phyloP scores from a whole-genome alignment of 64 coral and sea anemone species.

The Dendronephthya gigantea region DNA sequence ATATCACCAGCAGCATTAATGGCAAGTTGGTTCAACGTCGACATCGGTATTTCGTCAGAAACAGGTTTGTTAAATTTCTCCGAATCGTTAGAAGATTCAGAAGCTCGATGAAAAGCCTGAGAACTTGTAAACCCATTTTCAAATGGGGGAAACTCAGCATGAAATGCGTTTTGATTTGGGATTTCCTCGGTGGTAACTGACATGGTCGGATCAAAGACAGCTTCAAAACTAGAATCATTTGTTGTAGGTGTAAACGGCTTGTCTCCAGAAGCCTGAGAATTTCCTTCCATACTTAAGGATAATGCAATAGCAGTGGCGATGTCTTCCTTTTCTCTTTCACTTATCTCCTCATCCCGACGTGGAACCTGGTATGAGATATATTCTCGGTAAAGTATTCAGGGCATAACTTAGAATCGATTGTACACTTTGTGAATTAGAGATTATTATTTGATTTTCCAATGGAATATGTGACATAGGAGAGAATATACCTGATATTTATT shows the following conservation, averaged over 20 bases:
- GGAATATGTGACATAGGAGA: not conserved
- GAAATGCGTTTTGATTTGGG: not conserved
- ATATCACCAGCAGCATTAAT: not conserved
- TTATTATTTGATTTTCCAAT: no score
- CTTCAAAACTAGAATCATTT: slow-evolving; percentile 4
- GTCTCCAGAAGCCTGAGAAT: not conserved
- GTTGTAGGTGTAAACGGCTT: not conserved
- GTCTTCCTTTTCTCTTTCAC: not conserved
- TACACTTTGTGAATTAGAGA: no score
- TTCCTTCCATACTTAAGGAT: not conserved
- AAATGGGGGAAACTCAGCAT: not conserved
- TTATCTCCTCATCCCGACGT: not conserved
- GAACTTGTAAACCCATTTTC: not conserved
- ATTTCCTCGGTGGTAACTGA: not conserved
- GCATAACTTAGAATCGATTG: no score
- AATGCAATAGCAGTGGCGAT: not conserved
- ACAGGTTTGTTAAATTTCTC: not conserved
- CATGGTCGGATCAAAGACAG: not conserved
- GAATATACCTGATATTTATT: not conserved
- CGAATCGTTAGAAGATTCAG: not conserved
- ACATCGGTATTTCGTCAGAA: not conserved
- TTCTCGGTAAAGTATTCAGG: not conserved
- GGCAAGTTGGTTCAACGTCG: not conserved
- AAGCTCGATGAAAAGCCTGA: not conserved
- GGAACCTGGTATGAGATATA: not conserved